Base-by-base conservation (phyloP, 2,797 vertebrate species). In the Liasis olivaceus region DNA sequence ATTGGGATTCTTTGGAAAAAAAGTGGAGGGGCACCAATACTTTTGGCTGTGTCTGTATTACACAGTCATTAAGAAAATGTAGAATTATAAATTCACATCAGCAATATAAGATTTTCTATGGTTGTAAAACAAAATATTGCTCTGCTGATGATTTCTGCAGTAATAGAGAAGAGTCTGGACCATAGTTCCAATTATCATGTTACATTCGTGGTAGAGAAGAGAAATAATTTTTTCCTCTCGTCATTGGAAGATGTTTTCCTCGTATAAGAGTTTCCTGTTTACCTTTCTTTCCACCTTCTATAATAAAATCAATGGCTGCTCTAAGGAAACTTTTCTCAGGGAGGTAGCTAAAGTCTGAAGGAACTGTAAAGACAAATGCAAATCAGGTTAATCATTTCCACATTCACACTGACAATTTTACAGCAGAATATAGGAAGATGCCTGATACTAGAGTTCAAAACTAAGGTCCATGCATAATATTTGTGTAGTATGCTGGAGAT, bases 281-380 rank as follows among this genome's bases (percentile, higher is more conserved):
- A 99, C 99, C 99, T 98, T 98, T 99, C 93, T 98, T 99, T 85
- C 99, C 99, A 89, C 98, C 98, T 94, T 99, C 98, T 91, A 97
- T 94, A 88, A 98, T 95, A 95, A 98, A 99, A 92, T 98, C 98
- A 72, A 98, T 94, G 3, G 97, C 95, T 89, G 98, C 98, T 93
- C 98, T 98, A 96, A 99, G 98, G 94, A 99, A 96, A 93, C 99
- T 99, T 96, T 93, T 99, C 96, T 98, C 98, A 59, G 99, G 95
- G 92, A 99, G 98, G 96, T 99, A 99, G 93, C 98, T 98, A 93
- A 99, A 99, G 96, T 99, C 98, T 92, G 98, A 98, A 94, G 99
- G 99, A 95, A 99, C 99, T 99, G 97, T 91, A 90, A 96, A 97
- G 94, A 95, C 42, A 93, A 95, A 95, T 91, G 95, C 93, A 94